phyloP scores from a whole-genome alignment of 2,888 invertebrate species.

The Reticulitermes lucifugus region DNA sequence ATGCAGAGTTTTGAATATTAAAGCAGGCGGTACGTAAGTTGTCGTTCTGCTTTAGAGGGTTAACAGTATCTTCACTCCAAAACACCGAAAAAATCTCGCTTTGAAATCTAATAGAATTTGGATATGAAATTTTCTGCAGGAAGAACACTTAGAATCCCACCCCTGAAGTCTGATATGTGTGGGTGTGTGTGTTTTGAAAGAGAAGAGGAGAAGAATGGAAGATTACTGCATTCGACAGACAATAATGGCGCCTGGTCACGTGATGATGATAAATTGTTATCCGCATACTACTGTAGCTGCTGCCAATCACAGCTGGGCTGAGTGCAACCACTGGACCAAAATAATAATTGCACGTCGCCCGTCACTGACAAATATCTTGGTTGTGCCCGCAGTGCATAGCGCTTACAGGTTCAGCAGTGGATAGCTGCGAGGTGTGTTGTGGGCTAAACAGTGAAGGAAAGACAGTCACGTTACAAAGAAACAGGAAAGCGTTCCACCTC shows the following conservation, averaged over 20 bases:
- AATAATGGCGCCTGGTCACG: slow-evolving; percentile 48
- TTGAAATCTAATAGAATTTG: neutral
- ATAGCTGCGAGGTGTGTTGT: too few species aligned
- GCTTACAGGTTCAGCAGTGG: too few species aligned
- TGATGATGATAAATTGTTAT: slow-evolving; percentile 53
- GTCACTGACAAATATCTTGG: slow-evolving; percentile 42
- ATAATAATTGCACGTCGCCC: slow-evolving; percentile 39
- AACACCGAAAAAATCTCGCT: too few species aligned
- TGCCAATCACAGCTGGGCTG: slow-evolving; percentile 52
- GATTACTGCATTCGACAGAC: slow-evolving; percentile 48
- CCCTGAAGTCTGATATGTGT: neutral
- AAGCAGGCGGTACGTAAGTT: too few species aligned
- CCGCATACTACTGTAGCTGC: slow-evolving; percentile 37
- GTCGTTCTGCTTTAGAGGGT: too few species aligned
- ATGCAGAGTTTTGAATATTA: too few species aligned
- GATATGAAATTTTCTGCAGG: neutral
- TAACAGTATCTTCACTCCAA: too few species aligned
- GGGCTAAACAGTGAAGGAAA: too few species aligned
- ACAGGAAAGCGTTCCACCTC: too few species aligned
- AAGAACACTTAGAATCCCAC: neutral
- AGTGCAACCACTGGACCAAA: slow-evolving; percentile 41
- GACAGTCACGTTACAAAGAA: too few species aligned
- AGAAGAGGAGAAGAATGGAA: neutral
- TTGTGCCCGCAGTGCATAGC: neutral
- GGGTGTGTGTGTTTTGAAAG: neutral